Evolutionary conservation across 2,113 vertebrate genomes (phyloP).

Genomic region (Poicephalus gulielmi): DNA sequence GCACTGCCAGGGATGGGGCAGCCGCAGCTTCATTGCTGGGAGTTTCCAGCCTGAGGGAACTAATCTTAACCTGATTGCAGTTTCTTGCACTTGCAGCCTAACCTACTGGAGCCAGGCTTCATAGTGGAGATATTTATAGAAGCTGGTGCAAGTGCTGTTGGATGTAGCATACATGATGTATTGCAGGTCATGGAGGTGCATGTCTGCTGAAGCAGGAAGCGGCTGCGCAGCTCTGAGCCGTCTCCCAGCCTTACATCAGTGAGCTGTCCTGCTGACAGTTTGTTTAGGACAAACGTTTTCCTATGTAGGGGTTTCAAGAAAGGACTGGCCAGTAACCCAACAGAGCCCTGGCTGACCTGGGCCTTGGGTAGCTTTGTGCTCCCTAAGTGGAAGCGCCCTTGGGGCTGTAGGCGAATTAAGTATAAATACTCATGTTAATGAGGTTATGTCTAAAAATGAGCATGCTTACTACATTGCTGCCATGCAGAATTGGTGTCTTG

Average conservation of each 20-base stretch:
- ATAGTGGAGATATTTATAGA: not conserved
- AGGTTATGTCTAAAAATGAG: not conserved
- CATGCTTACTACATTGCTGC: not conserved
- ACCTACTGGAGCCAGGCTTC: not conserved
- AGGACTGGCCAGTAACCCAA: not conserved
- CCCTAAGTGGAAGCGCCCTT: not conserved
- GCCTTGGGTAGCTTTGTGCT: not conserved
- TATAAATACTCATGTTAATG: not conserved
- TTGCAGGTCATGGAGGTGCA: not conserved
- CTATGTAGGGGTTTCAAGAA: not conserved
- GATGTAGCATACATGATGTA: not conserved
- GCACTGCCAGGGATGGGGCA: not conserved
- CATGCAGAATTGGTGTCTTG: not conserved
- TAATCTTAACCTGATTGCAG: not conserved
- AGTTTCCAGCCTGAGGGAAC: not conserved
- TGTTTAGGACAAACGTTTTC: not conserved
- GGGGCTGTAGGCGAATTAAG: not conserved
- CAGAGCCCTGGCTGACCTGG: not conserved
- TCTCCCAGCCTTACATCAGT: not conserved
- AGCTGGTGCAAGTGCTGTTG: not conserved
- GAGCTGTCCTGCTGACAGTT: not conserved
- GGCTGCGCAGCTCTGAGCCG: accelerated
- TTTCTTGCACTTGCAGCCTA: not conserved
- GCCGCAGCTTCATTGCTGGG: not conserved
- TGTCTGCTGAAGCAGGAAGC: not conserved